Evolutionary conservation across 1,140 invertebrate species (phyloP), one percentile per base, ranked within the genome.

Genomic region (Drosophila sp.): DNA sequence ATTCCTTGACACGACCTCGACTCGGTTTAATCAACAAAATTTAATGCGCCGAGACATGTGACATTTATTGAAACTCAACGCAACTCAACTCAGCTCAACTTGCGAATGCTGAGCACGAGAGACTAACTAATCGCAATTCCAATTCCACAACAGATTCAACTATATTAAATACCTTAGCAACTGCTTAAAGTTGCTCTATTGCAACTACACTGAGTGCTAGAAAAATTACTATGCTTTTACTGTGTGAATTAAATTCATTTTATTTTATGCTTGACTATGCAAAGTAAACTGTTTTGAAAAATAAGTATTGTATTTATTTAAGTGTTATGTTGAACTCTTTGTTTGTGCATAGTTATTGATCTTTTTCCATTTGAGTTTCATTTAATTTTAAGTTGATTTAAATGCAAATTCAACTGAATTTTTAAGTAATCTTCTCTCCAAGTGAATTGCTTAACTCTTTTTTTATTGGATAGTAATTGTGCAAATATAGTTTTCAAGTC

Each of bases 11-110:
- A 29, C 54, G 56, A 67, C 66, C 57, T 21, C 54, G 46, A 48
- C 80, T 80, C 59, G 72, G 64, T 86, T 84, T 84, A 84, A 84
- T 84, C 81, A 84, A 80, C 81, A 80, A 77, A 67, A 64, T 84
- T 83, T 78, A 63, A 70, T 75, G 78, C 65, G 38, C 48, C 27
- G 32, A 48, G 72, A 81, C 78, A 86, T 84, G 81, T 78, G 81
- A 84, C 81, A 84, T 86, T 84, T 84, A 84, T 84, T 84, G 81
- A 84, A 84, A 86, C 50, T 86, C 75, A 21, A 21, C 21, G 1
- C 21, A 57, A 86, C 70, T 46, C n/a, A 84, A 86, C 50, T 86
- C 75, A 21, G 4, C 21, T 21, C 21, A 57, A 86, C 70, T 46
- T 65, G 62, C 41, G 29, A 59, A 46, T 59, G 57, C 48, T 51